These are phyloP conservation scores for Sarcophaga bullata DNA, from an alignment of 1,140 invertebrate genomes.

Conservation along the genomic window DNA sequence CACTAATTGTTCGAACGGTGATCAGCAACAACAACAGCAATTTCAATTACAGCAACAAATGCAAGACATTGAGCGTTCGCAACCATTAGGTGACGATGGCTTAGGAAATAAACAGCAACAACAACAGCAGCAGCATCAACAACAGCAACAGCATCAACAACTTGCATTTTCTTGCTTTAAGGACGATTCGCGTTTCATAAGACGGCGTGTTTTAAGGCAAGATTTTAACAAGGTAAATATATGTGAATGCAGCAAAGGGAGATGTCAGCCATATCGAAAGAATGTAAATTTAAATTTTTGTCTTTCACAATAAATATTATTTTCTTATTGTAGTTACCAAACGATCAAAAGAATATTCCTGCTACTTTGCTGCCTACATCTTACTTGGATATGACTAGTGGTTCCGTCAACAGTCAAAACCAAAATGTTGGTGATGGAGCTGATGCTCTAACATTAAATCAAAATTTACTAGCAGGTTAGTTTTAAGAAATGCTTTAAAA, in stretches of 20 bases:
- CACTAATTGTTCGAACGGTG: conserved; percentile 6
- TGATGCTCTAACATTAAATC: conserved; percentile 25
- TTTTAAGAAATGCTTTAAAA: background rate
- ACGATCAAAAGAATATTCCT: conserved; percentile 6
- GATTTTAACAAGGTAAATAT: conserved; percentile 42
- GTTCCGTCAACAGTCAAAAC: background rate
- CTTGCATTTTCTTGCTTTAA: conserved; percentile 23
- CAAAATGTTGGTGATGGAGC: conserved; percentile 41
- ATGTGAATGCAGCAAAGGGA: background rate
- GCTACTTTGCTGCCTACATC: conserved; percentile 33
- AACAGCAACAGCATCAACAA: conserved; percentile 40
- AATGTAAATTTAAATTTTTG: background rate
- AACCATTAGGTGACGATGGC: conserved; percentile 62
- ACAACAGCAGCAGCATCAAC: conserved; percentile 34
- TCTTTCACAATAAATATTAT: too few relatives aligned
- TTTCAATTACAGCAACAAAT: conserved; percentile 49
- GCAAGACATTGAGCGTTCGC: conserved; percentile 58
- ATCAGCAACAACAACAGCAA: conserved; percentile 37
- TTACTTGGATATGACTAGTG: conserved; percentile 42
- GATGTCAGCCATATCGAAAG: background rate
- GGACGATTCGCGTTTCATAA: conserved; percentile 47
- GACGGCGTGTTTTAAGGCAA: conserved; percentile 49
- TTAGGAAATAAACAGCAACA: conserved; percentile 48
- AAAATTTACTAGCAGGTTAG: conserved; percentile 35
- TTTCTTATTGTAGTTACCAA: conserved; percentile 34